Evolutionary conservation across 1,140 invertebrate species (phyloP), one percentile per base, ranked within the genome.

Genomic region (Caenorhabditis remanei): DNA sequence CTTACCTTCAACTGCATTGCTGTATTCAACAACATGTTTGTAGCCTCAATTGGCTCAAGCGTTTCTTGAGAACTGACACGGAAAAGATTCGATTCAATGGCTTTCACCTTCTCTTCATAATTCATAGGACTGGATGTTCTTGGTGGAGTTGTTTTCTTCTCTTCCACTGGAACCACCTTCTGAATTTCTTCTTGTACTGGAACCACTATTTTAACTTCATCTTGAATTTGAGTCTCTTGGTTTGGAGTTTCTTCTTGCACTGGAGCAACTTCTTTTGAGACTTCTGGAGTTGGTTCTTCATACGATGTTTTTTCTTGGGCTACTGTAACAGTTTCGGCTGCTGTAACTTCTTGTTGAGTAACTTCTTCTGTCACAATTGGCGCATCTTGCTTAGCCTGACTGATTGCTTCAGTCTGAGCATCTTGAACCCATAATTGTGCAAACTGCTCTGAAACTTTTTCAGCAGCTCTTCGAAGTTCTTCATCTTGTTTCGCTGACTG

Each of bases 1-100:
- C 9, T 48, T 56, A 85, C 86, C 75, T 87, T 87, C n/a, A 87
- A 56, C n/a, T 71, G 50, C 48, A 87, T 40, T 7, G 71, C 86
- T n/a, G 86, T 87, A 19, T 84, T 75, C 56, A 87, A 21, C 16
- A 87, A 40, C 21, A 83, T n/a, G 48, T 87, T 87, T 40, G 71
- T 71, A 24, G 86, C 86, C n/a, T 79, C 71, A 50, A 79, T 79
- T 48, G 71, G 71, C n/a, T 79, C 71, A 46, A 79, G 11, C 11
- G 40, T 16, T 13, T 82, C 75, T 67, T 82, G 50, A 24, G 86
- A 48, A 21, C 41, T 63, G 14, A 87, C 55, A n/a, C 71, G 55
- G 19, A 58, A 56, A 48, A 85, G 67, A 41, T 67, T 58, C 13
- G 21, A 41, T 58, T 85, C 65, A 48, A 85, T 75, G 19, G 65